A percentile compares a stretch with the other conserved stretches of the same genome.
Conservation (phyloP, 2,888 invertebrate species). For the Nyleta sp. region DNA sequence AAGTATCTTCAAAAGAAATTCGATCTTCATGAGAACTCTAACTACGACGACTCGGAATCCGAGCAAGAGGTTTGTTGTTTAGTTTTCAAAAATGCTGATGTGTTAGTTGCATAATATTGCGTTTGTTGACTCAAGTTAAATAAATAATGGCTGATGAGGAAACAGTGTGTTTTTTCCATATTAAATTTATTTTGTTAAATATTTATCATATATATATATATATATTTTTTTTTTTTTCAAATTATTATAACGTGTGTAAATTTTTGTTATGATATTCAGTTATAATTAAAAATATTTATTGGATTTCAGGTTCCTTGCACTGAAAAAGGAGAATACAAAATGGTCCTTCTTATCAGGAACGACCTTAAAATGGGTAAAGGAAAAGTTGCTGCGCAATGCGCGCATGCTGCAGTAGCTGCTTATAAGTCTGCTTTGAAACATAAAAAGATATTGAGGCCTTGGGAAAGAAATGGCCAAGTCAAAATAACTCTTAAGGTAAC, state of each 20-base stretch:
- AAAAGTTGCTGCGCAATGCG: conserved; percentile 96
- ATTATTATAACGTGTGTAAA: background rate
- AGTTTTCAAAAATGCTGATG: background rate
- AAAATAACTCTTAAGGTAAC: conserved; percentile 92
- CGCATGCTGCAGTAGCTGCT: conserved; percentile 96
- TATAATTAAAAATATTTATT: background rate
- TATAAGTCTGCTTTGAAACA: conserved; percentile 88
- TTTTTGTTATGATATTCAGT: background rate
- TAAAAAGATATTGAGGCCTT: conserved; percentile 85
- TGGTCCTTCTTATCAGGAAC: conserved; percentile 93
- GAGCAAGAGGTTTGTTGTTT: conserved; percentile 7
- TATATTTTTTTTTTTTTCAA: too few relatives aligned
- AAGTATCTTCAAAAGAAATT: too few relatives aligned
- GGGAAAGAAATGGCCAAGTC: conserved; percentile 90
- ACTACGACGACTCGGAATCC: conserved; percentile 8
- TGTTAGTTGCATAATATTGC: background rate
- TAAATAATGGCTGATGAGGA: too few relatives aligned
- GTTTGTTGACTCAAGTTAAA: too few relatives aligned
- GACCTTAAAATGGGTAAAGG: conserved; percentile 98
- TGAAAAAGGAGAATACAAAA: conserved; percentile 85
- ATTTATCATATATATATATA: too few relatives aligned
- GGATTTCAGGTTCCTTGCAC: background rate
- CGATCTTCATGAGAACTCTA: too few relatives aligned
- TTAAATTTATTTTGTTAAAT: conserved; percentile 3
- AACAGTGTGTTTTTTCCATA: background rate